Base-by-base conservation (phyloP, 2,113 vertebrate genomes). In the Tetrax tetrax region DNA sequence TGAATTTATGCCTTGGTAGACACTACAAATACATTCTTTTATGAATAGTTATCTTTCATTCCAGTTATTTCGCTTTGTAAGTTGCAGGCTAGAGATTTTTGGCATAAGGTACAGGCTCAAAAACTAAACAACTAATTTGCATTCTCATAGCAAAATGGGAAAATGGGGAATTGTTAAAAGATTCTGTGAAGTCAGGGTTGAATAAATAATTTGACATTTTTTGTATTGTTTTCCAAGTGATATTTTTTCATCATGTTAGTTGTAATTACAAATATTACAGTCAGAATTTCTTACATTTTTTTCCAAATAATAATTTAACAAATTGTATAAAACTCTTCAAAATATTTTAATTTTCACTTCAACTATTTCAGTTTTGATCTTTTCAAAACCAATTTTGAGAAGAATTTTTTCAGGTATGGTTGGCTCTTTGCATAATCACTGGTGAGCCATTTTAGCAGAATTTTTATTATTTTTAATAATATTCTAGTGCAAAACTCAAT, bases 111-210 rank as follows among this genome's bases (percentile, higher is more conserved):
- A 57, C 7, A 43, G 28, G 19, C 53, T 90, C 45, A 80, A 60
- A 75, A 72, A 4, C 10, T 45, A 27, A 71, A 19, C 13, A 78
- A 6, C 2, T 31, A 0, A 13, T 87, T 68, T 66, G 12, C 31
- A 14, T 12, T 80, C 29, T 71, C 27, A 1, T 20, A 60, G n/a
- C 0, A 1, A 92, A 68, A 72, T 31, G 5, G 5, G 33, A 63
- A 74, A 87, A 71, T 1, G 8, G 1, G 6, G 7, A 75, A 57
- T 69, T 41, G 14, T 57, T 69, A 18, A 3, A 12, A 83, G 25
- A 43, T 56, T 68, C 35, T 3, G 0, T 48, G 9, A 92, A 54
- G 31, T 61, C 6, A 2, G 2, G 56, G 33, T 37, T 1, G 0
- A 85, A 71, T 29, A 71, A 11, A 38, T 64, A 1, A 14, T 68